phyloP scores from a whole-genome alignment of 2,797 vertebrate genomes.

The Etheostoma perlongum region DNA sequence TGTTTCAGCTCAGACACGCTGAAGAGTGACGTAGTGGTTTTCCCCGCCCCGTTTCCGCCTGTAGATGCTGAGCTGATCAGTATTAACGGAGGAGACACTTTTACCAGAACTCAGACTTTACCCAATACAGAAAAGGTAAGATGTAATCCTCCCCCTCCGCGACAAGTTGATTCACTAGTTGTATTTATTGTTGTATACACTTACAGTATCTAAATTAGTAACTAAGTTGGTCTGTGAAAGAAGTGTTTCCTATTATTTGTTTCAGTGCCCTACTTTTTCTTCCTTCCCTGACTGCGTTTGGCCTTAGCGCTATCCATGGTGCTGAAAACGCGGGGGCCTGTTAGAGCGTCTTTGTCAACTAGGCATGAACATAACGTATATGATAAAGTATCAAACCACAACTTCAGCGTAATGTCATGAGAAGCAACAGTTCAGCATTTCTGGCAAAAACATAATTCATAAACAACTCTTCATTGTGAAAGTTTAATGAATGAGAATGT shows the following conservation, averaged over 20 bases:
- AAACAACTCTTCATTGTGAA: not conserved
- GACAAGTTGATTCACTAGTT: not conserved
- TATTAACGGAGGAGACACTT: constrained; percentile 76
- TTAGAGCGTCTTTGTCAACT: not conserved
- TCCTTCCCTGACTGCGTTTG: not conserved
- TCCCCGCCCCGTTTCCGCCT: constrained; percentile 66
- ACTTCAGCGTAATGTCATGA: not conserved
- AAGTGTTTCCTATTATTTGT: not conserved
- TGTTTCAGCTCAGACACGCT: no score
- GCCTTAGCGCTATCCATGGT: constrained; percentile 72
- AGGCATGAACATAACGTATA: not conserved
- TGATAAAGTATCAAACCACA: not conserved
- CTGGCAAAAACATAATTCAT: not conserved
- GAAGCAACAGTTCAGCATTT: not conserved
- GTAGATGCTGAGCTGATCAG: constrained; percentile 76
- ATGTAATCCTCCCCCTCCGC: not conserved
- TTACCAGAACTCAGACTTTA: constrained; percentile 75
- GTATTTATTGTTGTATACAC: not conserved
- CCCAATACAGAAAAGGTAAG: constrained; percentile 76
- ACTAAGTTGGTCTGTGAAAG: not conserved
- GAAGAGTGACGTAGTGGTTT: constrained; percentile 75
- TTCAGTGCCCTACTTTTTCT: not conserved
- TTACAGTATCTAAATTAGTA: not conserved
- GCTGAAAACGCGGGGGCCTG: constrained; percentile 44
- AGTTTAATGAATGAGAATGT: not conserved